Conservation (phyloP, 2,113 vertebrate genomes). For the Paramisgurnus dabryanus region DNA sequence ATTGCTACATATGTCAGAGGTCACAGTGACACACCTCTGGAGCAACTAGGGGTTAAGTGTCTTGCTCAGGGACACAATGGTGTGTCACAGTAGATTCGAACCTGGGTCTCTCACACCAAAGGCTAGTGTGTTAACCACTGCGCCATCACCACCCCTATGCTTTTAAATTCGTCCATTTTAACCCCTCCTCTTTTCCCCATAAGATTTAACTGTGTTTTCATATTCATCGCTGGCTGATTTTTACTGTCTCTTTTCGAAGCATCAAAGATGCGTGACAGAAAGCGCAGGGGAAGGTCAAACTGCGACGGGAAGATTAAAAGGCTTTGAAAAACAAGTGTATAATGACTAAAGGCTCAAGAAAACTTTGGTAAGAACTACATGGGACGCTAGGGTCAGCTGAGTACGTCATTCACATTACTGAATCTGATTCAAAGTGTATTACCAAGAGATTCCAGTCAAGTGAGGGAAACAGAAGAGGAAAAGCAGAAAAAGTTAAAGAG, state of each 20-base stretch:
- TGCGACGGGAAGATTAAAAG: slow-evolving; percentile 28
- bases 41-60: too few relatives aligned
- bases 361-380: slow-evolving; percentile 24
- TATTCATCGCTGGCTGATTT: slow-evolving; percentile 29
- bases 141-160: too few relatives aligned
- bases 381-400: slow-evolving; percentile 1
- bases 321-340: slow-evolving; percentile 4
- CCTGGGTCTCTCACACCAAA: too few relatives aligned
- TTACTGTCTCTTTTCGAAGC: slow-evolving; percentile 22
- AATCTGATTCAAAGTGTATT: slow-evolving; percentile 56
- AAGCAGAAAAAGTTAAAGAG: slow-evolving; percentile 6
- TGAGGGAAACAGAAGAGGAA: slow-evolving; percentile 27
- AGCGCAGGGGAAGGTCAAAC: slow-evolving; percentile 12
- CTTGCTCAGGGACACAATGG: too few relatives aligned
- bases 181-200: slow-evolving; percentile 25
- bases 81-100: too few relatives aligned
- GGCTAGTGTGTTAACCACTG: too few relatives aligned
- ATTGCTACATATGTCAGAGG: too few relatives aligned
- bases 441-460: slow-evolving; percentile 36
- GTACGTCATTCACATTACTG: slow-evolving; percentile 16
- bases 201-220: slow-evolving; percentile 12
- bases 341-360: slow-evolving; percentile 20
- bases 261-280: slow-evolving; percentile 25
- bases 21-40: too few relatives aligned
- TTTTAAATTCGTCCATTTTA: slow-evolving; percentile 6